Conservation (phyloP, 2,113 vertebrate species). For the Bostrychus sinensis region DNA sequence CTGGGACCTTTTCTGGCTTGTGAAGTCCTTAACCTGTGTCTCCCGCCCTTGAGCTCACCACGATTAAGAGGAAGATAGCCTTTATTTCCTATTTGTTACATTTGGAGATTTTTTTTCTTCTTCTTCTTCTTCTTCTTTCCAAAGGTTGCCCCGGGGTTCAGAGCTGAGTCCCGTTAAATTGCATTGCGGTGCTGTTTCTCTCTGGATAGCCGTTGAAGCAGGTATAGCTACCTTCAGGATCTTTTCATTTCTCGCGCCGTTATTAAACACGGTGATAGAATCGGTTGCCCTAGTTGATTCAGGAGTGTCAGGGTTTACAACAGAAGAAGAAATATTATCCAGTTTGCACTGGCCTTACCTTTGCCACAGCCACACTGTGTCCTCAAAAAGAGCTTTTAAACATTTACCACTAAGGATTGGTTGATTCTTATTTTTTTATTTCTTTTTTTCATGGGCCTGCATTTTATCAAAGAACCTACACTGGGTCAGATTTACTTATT, state of each 20-base stretch:
- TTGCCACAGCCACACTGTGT: background rate
- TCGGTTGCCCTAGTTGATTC: slow-evolving; percentile 57
- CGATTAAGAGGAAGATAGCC: slow-evolving; percentile 65
- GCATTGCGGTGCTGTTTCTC: slow-evolving; percentile 70
- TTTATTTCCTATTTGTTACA: slow-evolving; percentile 79
- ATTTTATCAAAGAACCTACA: too few relatives aligned
- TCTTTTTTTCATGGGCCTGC: too few relatives aligned
- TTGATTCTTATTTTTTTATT: too few relatives aligned
- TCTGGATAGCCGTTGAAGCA: slow-evolving; percentile 73
- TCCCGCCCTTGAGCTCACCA: slow-evolving; percentile 62
- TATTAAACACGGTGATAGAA: slow-evolving; percentile 75
- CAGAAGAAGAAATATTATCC: slow-evolving; percentile 45
- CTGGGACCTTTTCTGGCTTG: slow-evolving; percentile 64
- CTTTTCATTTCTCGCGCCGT: slow-evolving; percentile 77
- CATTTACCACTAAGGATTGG: too few relatives aligned
- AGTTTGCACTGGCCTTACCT: slow-evolving; percentile 16
- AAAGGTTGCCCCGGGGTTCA: slow-evolving; percentile 65
- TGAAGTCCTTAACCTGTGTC: slow-evolving; percentile 76
- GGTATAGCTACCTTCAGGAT: slow-evolving; percentile 70
- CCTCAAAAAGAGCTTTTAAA: background rate
- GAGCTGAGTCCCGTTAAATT: slow-evolving; percentile 76
- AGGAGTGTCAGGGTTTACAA: slow-evolving; percentile 54
- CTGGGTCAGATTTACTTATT: too few relatives aligned
- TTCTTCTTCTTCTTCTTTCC: slow-evolving; percentile 17
- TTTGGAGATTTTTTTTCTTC: slow-evolving; percentile 51